phyloP scores from a whole-genome alignment of 92 coral and sea anemone species.

The Umimayanthus chanpuru region DNA sequence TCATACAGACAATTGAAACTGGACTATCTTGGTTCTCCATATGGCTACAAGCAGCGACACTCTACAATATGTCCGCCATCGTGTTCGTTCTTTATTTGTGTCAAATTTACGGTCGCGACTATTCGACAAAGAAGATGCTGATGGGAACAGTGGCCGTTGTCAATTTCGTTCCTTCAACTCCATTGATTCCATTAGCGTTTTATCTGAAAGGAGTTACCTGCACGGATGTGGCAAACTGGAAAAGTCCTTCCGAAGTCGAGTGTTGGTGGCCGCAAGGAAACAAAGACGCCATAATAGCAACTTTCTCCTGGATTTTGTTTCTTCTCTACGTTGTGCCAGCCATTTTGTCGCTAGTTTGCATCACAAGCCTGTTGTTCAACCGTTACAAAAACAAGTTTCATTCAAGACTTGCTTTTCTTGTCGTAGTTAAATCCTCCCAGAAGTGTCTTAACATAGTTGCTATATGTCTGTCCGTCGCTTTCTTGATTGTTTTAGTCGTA shows the following conservation, averaged over 20 bases:
- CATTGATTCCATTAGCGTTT: neutral
- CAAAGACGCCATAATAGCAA: neutral
- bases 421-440: neutral
- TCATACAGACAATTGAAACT: neutral
- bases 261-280: conserved; percentile 14
- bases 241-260: neutral
- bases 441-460: neutral
- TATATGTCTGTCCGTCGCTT: neutral
- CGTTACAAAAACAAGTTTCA: neutral
- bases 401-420: neutral
- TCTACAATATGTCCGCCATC: neutral
- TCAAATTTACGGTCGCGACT: neutral
- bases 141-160: neutral
- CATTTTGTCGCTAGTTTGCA: neutral
- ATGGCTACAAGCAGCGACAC: neutral
- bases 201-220: neutral
- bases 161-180: neutral
- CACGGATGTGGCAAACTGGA: neutral
- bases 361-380: neutral
- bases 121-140: neutral
- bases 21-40: neutral
- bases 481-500: neutral
- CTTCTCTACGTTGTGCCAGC: neutral
- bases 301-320: neutral
- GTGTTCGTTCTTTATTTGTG: neutral